Percentiles rank a stretch among this genome's conserved stretches.
Conservation (phyloP, 2,797 vertebrate genomes). For the Threskiornis aethiopicus region DNA sequence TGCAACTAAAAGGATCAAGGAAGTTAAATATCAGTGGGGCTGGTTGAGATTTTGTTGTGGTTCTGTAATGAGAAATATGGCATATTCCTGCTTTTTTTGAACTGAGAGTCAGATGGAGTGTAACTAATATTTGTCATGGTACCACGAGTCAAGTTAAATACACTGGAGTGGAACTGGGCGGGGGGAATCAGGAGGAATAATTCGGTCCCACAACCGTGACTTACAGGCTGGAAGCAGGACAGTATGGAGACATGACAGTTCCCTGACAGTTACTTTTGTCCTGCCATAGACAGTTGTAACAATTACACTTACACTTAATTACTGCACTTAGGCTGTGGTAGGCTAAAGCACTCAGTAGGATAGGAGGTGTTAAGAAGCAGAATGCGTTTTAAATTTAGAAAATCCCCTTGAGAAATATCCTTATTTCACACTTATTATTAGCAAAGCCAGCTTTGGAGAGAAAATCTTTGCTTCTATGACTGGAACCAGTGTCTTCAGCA, state of each 20-base stretch:
- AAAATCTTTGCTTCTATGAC: conserved; percentile 24
- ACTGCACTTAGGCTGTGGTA: conserved; percentile 17
- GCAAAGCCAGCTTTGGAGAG: conserved; percentile 54
- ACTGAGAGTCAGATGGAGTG: not conserved
- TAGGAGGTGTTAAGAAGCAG: conserved; percentile 47
- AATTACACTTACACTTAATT: conserved; percentile 55
- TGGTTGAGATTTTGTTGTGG: not conserved
- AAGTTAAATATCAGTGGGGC: not conserved
- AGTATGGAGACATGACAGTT: not conserved
- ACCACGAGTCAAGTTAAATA: not conserved
- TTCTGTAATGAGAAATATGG: not conserved
- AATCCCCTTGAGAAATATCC: conserved; percentile 65
- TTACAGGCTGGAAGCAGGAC: not conserved
- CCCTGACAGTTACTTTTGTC: not conserved
- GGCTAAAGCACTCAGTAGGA: not conserved
- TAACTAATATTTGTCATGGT: not conserved
- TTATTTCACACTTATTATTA: conserved; percentile 66
- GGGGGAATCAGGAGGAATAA: not conserved
- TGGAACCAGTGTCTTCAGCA: conserved; percentile 35
- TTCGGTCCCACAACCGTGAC: not conserved
- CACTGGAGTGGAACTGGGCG: not conserved
- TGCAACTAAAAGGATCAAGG: not conserved
- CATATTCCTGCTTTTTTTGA: conserved; percentile 7
- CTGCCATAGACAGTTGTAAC: not conserved
- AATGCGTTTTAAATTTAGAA: conserved; percentile 57